phyloP scores from a whole-genome alignment of 1,140 invertebrate genomes.

The Tetraneura akinire region DNA sequence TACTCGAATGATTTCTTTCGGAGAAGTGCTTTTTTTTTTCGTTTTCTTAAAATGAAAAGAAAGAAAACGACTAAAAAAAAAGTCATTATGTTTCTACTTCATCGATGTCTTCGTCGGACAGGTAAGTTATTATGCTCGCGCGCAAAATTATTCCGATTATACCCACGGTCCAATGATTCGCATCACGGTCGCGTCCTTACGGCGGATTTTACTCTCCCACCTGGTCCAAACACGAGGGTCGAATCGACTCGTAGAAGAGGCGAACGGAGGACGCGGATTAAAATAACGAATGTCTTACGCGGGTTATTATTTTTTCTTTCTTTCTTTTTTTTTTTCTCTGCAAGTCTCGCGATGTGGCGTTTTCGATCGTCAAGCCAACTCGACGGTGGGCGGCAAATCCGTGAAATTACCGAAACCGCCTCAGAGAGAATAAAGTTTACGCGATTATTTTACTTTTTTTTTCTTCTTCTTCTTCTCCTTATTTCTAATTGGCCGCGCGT shows the following conservation, averaged over 20 bases:
- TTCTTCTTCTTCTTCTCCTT: no score
- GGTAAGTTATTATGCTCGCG: not conserved
- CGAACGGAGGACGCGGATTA: not conserved
- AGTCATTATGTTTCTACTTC: constrained; percentile 2
- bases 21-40: not conserved
- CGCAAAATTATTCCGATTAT: constrained; percentile 10
- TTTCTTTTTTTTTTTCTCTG: no score
- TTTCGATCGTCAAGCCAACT: no score
- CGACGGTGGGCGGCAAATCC: no score
- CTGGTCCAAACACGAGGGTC: not conserved
- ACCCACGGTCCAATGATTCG: not conserved
- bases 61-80: not conserved
- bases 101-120: not conserved
- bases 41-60: no score
- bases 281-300: constrained; percentile 24
- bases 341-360: no score
- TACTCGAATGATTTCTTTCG: not conserved
- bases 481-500: no score
- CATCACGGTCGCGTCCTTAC: constrained; percentile 1
- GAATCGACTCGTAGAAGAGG: no score
- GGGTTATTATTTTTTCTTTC: no score
- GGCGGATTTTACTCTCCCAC: not conserved
- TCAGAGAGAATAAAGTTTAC: no score
- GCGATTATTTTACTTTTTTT: no score
- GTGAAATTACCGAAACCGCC: no score